Evolutionary conservation across 2,888 invertebrate genomes (phyloP).

Genomic region (Rapana venosa): DNA sequence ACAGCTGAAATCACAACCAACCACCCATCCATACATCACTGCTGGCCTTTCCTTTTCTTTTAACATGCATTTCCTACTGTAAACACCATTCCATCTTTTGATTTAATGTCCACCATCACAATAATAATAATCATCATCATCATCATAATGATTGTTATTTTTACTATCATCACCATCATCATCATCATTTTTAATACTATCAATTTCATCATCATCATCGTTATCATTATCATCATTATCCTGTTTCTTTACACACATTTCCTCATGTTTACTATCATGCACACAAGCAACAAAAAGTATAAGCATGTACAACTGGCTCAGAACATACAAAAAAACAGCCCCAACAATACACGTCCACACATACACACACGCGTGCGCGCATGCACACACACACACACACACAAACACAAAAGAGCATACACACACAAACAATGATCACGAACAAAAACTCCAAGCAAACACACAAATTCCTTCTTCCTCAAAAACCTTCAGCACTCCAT

Average conservation of each 20-base stretch:
- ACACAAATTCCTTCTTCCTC: not conserved
- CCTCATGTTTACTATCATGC: too few species aligned
- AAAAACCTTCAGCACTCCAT: too few species aligned
- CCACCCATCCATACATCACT: constrained; percentile 1
- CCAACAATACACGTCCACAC: not conserved
- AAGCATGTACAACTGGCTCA: not conserved
- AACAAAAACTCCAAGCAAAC: not conserved
- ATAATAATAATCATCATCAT: too few species aligned
- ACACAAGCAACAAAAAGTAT: not conserved
- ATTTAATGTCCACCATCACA: too few species aligned
- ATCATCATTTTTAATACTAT: too few species aligned
- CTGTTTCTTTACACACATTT: too few species aligned
- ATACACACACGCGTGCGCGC: constrained; percentile 8
- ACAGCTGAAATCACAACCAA: constrained; percentile 82
- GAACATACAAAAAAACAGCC: not conserved
- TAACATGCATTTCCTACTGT: not conserved
- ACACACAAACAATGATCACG: not conserved
- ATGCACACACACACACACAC: constrained; percentile 28
- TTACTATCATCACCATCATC: too few species aligned
- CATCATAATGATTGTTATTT: too few species aligned
- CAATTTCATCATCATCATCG: too few species aligned
- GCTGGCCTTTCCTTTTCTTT: too few species aligned
- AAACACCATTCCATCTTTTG: not conserved
- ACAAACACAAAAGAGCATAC: constrained; percentile 6
- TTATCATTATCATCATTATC: too few species aligned